These are phyloP conservation scores for Marasmarcha lunaedactyla DNA, from an alignment of 2,888 invertebrate genomes.

Conservation along the genomic window DNA sequence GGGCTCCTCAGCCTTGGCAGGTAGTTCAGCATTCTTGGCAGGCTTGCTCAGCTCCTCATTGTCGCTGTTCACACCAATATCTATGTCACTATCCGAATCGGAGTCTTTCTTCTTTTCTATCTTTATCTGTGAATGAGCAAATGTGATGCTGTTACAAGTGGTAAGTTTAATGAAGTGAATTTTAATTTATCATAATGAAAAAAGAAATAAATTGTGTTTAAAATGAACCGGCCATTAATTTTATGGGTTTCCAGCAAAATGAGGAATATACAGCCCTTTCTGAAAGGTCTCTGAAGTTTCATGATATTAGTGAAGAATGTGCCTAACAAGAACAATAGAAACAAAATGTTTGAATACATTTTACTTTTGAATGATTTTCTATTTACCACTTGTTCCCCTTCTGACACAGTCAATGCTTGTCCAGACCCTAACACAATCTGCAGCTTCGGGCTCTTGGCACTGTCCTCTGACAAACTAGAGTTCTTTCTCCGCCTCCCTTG, in stretches of 20 bases:
- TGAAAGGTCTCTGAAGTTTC: background rate
- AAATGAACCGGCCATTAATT: too few species aligned
- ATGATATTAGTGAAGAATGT: too few species aligned
- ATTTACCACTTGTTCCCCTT: constrained; percentile 72
- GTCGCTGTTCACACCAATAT: constrained; percentile 71
- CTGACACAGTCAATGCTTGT: constrained; percentile 64
- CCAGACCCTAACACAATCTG: constrained; percentile 66
- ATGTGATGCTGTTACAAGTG: too few species aligned
- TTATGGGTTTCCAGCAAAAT: background rate
- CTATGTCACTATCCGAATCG: constrained; percentile 67
- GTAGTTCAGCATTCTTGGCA: background rate
- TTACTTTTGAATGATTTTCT: too few species aligned
- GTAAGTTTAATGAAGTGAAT: background rate
- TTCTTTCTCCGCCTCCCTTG: constrained; percentile 39
- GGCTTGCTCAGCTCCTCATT: constrained; percentile 24
- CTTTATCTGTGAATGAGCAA: constrained; percentile 57
- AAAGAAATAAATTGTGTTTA: background rate
- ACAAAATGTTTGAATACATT: too few species aligned
- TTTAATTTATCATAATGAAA: background rate
- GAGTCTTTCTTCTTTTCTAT: constrained; percentile 59
- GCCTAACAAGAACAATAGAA: too few species aligned
- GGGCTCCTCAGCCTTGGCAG: constrained; percentile 24
- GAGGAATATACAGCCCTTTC: background rate
- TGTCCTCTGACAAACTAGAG: constrained; percentile 45
- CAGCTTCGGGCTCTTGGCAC: constrained; percentile 49